Base-by-base conservation (phyloP, 2,888 invertebrate species). In the Philaethria dido region DNA sequence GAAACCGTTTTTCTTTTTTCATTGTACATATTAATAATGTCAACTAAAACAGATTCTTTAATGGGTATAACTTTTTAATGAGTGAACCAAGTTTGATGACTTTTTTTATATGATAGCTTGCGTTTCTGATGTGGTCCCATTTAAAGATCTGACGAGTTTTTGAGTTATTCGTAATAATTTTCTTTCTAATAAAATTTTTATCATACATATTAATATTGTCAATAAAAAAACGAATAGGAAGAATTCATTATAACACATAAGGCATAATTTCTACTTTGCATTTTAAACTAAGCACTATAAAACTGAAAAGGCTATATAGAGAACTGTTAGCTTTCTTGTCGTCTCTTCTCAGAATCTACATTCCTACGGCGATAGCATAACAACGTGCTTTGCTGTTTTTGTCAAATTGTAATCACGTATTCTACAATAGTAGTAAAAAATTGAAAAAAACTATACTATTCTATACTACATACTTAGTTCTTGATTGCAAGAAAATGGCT, bases 311-410 rank as follows among this genome's bases (percentile, higher is more conserved):
- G 57, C 11, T 57, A 20, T 11, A 42, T 22, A 25, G 39, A 42
- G 42, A 57, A 57, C 57, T 42, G 42, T 25, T 57, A 57, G 11
- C n/a, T 57, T 57, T 42, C 36, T 57, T 25, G 25, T 16, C 39
- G 39, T 4, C 3, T 57, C 42, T 57, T 57, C 42, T 57, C 42
- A 25, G 57, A 57, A 42, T 25, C 22, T n/a, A 57, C 42, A 57
- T 42, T 25, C 42, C 42, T 14, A 14, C 11, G 50, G 20, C 14
- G 55, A 6, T 5, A 20, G 55, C 55, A 13, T 55, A 20, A 20
- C 36, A 13, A 18, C 20, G 55, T 8, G n/a, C 39, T 20, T 20
- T n/a, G 33, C 13, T 9, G 18, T 18, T 39, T 55, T 55, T 54
- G 14, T 36, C 1, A 36, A 20, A 39, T 55, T 36, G 18, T 18